Conservation (phyloP, 2,888 invertebrate genomes). For the Xiphydria camelus region DNA sequence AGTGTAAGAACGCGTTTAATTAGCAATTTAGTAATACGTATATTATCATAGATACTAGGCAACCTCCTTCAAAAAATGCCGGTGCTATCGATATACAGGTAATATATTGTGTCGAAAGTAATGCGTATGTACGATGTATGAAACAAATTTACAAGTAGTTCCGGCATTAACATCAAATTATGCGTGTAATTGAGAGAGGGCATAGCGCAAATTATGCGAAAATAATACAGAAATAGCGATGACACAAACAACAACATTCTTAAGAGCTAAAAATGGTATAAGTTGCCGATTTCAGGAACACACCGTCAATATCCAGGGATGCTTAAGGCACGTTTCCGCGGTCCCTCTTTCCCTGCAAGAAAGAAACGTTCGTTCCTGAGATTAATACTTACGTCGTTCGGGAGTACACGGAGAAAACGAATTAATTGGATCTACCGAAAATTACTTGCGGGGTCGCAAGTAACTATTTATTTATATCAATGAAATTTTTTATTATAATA, state of each 20-base stretch:
- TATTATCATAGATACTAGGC: too few species aligned
- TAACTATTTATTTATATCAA: too few species aligned
- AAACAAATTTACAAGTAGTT: slow-evolving; percentile 31
- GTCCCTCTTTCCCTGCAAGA: slow-evolving; percentile 62
- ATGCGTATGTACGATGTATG: slow-evolving; percentile 28
- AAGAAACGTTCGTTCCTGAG: too few species aligned
- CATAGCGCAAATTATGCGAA: slow-evolving; percentile 18
- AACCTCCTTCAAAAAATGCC: too few species aligned
- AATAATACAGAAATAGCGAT: slow-evolving; percentile 33
- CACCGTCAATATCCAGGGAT: slow-evolving; percentile 66
- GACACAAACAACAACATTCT: slow-evolving; percentile 25
- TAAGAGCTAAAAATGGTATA: slow-evolving; percentile 32
- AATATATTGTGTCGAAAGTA: slow-evolving; percentile 30
- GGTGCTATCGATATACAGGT: too few species aligned
- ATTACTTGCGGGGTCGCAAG: too few species aligned
- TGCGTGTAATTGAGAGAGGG: slow-evolving; percentile 10
- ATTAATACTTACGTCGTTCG: too few species aligned
- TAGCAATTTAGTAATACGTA: too few species aligned
- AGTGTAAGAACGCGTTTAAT: too few species aligned
- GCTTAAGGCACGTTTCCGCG: slow-evolving; percentile 64
- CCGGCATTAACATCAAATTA: slow-evolving; percentile 19
- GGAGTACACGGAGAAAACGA: too few species aligned
- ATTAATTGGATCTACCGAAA: too few species aligned
- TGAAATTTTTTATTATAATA: too few species aligned
- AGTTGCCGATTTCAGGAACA: slow-evolving; percentile 44